Base-by-base conservation (phyloP, 2,113 vertebrate species). In the Ramphastos sulfuratus region DNA sequence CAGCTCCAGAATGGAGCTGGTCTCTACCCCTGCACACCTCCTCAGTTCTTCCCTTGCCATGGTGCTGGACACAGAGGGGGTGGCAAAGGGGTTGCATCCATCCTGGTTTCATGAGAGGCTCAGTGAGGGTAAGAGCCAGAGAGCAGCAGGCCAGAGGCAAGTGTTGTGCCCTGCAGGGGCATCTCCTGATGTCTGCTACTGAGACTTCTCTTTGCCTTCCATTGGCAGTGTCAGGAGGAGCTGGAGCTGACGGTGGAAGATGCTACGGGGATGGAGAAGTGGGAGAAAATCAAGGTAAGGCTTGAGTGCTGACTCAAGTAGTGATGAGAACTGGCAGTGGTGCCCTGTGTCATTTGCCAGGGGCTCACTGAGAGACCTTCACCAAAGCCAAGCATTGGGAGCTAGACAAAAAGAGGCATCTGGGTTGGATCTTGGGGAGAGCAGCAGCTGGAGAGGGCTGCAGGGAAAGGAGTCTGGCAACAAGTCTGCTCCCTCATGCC, bases 231-330 rank as follows among this genome's bases (percentile, higher is more conserved):
- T 75, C 95, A 97, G 69, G 98, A 98, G 90, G 98, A 98, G 55
- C 97, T 97, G 70, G 98, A 98, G 93, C 97, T 98, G 42, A 98
- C 97, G 96, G 97, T 94, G 79, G 98, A 98, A 84, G 96, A 96
- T 82, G 97, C 98, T 88, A 72, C 93, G 35, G 97, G 92, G 52
- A 98, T 97, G 85, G 97, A 98, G 55, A 94, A 65, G 35, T 96
- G 98, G 87, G 97, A 98, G 72, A 98, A 96, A 96, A 87, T 97
- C 39, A 98, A 99, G 98, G 99, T 99, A 95, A 97, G 78, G 30
- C 59, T 39, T 12, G 28, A n/a, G 30, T 35, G 13, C 21, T 78
- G n/a, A n/a, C 5, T 54, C 48, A 27, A 30, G 15, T 30, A 23
- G n/a, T n/a, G 76, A 5, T 42, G 69, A 56, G 21, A 20, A 7